These are phyloP conservation scores for Catharus minimus DNA, from an alignment of 2,113 vertebrate species.

Conservation along the genomic window DNA sequence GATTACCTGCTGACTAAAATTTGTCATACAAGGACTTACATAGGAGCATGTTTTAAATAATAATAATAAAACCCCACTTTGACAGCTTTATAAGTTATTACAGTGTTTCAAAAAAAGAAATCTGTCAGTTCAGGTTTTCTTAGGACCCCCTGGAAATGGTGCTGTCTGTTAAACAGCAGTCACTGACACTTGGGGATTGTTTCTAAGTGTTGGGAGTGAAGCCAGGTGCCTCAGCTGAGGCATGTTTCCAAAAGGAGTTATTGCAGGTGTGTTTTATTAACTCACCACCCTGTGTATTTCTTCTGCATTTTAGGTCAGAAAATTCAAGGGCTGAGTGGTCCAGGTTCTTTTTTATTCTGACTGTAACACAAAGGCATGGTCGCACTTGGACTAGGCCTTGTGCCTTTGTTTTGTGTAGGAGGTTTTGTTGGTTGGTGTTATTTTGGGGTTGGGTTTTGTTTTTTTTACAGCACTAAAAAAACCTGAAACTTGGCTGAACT, in stretches of 20 bases:
- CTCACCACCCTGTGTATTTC: background rate
- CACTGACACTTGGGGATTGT: background rate
- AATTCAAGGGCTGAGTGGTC: background rate
- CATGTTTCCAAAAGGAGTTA: conserved; percentile 24
- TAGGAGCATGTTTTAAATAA: conserved; percentile 16
- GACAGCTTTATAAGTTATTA: conserved; percentile 49
- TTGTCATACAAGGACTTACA: conserved; percentile 20
- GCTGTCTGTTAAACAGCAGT: conserved; percentile 36
- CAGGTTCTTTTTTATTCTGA: background rate
- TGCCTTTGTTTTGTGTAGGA: background rate
- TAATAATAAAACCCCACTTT: background rate
- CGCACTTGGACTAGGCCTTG: background rate
- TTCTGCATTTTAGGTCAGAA: conserved; percentile 6
- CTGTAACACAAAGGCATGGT: background rate
- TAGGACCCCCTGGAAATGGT: conserved; percentile 8
- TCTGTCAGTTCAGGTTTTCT: conserved; percentile 41
- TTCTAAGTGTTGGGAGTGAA: conserved; percentile 10
- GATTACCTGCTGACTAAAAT: conserved; percentile 44
- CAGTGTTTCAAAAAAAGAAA: conserved; percentile 23
- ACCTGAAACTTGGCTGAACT: background rate
- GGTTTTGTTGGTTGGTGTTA: background rate
- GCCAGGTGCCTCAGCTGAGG: conserved; percentile 31
- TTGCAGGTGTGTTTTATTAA: conserved; percentile 56
- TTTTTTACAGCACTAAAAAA: background rate
- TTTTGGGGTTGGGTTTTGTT: no score